Base-by-base conservation (phyloP, 1,140 invertebrate species). In the Hycleus cichorii region DNA sequence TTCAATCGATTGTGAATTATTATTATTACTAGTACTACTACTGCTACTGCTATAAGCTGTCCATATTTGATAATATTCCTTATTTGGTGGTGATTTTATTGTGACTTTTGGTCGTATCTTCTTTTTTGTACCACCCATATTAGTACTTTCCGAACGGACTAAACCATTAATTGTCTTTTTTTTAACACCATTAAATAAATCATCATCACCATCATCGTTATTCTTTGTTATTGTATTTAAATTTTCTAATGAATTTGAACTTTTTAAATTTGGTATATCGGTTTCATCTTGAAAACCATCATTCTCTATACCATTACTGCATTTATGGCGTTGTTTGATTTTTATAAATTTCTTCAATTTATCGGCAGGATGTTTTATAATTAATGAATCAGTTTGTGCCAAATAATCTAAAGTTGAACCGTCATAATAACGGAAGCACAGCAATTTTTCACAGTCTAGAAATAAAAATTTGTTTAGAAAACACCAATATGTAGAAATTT, bases 11-110 rank as follows among this genome's bases (percentile, higher is more conserved):
- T 32, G 32, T 32, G 4, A 60, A 7, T 72, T 71, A 62, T 75
- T 68, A 62, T 74, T 77, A 62, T 76, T 76, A 50, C 60, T 64
- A 69, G 78, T 76, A 61, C 78, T 76, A 32, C 32, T 76, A 18
- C 76, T 3, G 65, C 56, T 42, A 44, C 58, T 77, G 69, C 78
- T 78, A 62, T 79, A 78, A 52, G 80, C 76, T 45, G 77, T 79
- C 80, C 80, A 81, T 64, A 82, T 79, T 68, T 81, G 80, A 68
- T 80, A 81, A 70, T 81, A 82, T 62, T 81, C 80, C 27, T 78
- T 80, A 54, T 75, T 78, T 1, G 79, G 78, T 1, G 79, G 78
- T 24, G 76, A 78, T 57, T 79, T 78, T 10, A 52, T 7, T 32
- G 56, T 63, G 10, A 47, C 32, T 51, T 70, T 69, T 1, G 69